Evolutionary conservation across 2,797 vertebrate genomes (phyloP), one percentile per base, ranked within the genome.

Genomic region (Macropus fuliginosus): DNA sequence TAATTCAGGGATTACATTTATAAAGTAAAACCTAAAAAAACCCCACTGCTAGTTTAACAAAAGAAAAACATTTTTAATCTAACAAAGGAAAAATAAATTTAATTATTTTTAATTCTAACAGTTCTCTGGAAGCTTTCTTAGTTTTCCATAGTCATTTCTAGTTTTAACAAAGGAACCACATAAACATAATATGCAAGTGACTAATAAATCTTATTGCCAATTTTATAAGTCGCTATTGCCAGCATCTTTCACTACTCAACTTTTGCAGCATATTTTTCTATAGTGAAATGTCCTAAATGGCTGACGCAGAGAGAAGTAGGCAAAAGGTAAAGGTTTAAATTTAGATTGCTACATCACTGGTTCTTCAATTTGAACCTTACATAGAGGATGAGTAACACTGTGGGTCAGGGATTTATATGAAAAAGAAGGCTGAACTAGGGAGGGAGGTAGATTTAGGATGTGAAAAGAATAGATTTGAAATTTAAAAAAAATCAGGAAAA

Each of bases 291-390:
- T 96, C 96, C 97, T 98, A 91, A 96, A 66, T 92, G 97, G 96
- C 94, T 96, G 97, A 95, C 92, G 54, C 96, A 94, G 87, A 54
- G 62, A 94, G 62, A 98, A 96, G 94, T 96, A 97, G 93, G 90
- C 87, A 96, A 97, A 97, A 97, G 95, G 97, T 97, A 90, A 97
- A 96, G 98, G 97, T 98, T 98, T 97, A 97, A 62, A 94, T 10
- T 93, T 95, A 96, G 56, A 59, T 93, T 24, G 2, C 54, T 96
- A 95, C 89, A 95, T 98, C 90, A 94, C 10, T 31, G 59, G 56
- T 95, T 95, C 94, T 89, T 92, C 40, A 52, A 94, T 81, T 31
- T 92, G 40, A 89, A 97, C 74, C 95, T 95, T 59, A 92, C 92
- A 50, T 91, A 0, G 34, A 54, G 52, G 74, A 16, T 93, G 40